phyloP scores from a whole-genome alignment of 2,888 invertebrate genomes.

The Drosophila neotestacea region DNA sequence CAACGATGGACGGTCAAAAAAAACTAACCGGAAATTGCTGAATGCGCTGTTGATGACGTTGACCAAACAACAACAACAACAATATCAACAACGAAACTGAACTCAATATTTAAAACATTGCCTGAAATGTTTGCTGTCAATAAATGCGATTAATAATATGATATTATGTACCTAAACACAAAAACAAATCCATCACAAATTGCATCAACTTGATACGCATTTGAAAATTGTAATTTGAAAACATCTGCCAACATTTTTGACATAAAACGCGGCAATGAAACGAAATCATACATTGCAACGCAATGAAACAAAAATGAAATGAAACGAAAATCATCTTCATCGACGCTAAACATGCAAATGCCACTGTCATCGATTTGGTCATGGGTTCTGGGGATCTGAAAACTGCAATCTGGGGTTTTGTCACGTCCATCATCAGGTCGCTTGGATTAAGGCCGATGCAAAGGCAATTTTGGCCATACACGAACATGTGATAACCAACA shows the following conservation, averaged over 20 bases:
- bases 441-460: slow-evolving; percentile 97
- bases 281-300: not conserved
- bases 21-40: slow-evolving; percentile 72
- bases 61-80: slow-evolving; percentile 15
- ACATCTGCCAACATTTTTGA: slow-evolving; percentile 34
- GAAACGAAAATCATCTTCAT: slow-evolving; percentile 6
- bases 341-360: not conserved
- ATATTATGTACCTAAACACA: not conserved
- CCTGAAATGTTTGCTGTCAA: slow-evolving; percentile 39
- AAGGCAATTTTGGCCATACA: slow-evolving; percentile 97
- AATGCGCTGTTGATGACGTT: slow-evolving; percentile 67
- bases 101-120: slow-evolving; percentile 20
- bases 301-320: slow-evolving; percentile 33
- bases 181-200: slow-evolving; percentile 13
- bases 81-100: slow-evolving; percentile 3
- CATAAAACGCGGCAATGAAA: not conserved
- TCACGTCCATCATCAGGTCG: slow-evolving; percentile 88
- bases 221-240: slow-evolving; percentile 56
- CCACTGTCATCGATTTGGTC: slow-evolving; percentile 8
- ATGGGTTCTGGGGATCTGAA: not conserved
- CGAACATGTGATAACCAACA: slow-evolving; percentile 97
- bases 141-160: slow-evolving; percentile 58
- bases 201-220: not conserved
- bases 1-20: slow-evolving; percentile 11
- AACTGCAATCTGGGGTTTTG: not conserved